Conservation (phyloP, 2,888 invertebrate genomes). For the Melolontha melolontha region DNA sequence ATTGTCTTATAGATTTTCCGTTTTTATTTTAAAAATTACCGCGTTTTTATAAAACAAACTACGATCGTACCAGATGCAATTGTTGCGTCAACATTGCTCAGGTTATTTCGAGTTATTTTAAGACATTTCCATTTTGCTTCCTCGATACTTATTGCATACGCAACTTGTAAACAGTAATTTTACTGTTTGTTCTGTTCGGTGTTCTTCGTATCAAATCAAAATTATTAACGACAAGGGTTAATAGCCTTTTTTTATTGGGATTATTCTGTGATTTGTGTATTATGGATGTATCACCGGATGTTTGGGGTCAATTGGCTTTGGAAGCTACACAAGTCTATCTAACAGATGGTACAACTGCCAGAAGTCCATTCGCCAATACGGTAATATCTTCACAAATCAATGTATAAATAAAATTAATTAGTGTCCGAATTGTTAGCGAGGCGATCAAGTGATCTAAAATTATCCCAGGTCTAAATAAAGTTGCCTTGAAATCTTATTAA, state of each 20-base stretch:
- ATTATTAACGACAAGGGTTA: neutral
- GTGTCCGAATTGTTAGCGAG: slow-evolving; percentile 4
- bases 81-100: slow-evolving; percentile 1
- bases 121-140: slow-evolving; percentile 42
- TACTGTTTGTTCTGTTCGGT: too few species aligned
- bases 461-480: neutral
- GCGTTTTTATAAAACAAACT: slow-evolving; percentile 27
- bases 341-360: slow-evolving; percentile 80
- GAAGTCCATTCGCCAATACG: slow-evolving; percentile 88
- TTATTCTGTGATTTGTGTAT: slow-evolving; percentile 12
- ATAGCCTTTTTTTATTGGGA: neutral
- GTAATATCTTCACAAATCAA: slow-evolving; percentile 67
- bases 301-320: slow-evolving; percentile 90
- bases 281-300: slow-evolving; percentile 81
- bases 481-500: too few species aligned
- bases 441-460: slow-evolving; percentile 8
- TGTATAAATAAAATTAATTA: slow-evolving; percentile 36
- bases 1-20: neutral
- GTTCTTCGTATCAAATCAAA: slow-evolving; percentile 4
- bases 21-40: slow-evolving; percentile 31
- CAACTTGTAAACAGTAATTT: too few species aligned
- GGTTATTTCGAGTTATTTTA: slow-evolving; percentile 51
- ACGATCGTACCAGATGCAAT: neutral
- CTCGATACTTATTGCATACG: neutral
- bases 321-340: slow-evolving; percentile 89